Evolutionary conservation across 2,797 vertebrate species (phyloP).

Genomic region (Decapterus maruadsi): DNA sequence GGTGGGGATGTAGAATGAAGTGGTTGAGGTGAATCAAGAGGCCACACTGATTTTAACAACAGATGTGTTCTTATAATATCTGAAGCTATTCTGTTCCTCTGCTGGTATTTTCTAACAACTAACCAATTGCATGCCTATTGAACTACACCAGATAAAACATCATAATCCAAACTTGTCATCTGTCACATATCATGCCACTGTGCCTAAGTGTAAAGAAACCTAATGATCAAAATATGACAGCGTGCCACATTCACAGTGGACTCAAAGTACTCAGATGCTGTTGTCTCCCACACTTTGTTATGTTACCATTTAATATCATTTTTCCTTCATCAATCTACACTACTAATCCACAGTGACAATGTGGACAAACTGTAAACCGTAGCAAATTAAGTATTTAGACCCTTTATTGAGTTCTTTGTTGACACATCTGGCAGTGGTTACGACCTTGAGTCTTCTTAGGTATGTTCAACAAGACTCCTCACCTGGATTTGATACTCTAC

Average conservation of each 20-base stretch:
- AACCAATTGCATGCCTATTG: not conserved
- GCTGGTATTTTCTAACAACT: not conserved
- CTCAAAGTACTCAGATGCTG: not conserved
- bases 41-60: not conserved
- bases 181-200: not conserved
- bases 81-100: not conserved
- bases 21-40: not conserved
- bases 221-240: constrained; percentile 10
- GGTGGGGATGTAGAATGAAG: not conserved
- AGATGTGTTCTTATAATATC: not conserved
- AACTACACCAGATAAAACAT: not conserved
- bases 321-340: not conserved
- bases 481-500: not conserved
- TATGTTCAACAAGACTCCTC: not conserved
- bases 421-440: constrained; percentile 21
- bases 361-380: no score
- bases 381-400: not conserved
- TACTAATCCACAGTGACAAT: no score
- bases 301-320: not conserved
- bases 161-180: not conserved
- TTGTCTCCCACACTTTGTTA: no score
- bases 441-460: not conserved
- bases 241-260: not conserved
- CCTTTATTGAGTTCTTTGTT: not conserved
- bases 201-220: not conserved